Evolutionary conservation across 1,140 invertebrate species (phyloP).

Genomic region (Ooceraea biroi): DNA sequence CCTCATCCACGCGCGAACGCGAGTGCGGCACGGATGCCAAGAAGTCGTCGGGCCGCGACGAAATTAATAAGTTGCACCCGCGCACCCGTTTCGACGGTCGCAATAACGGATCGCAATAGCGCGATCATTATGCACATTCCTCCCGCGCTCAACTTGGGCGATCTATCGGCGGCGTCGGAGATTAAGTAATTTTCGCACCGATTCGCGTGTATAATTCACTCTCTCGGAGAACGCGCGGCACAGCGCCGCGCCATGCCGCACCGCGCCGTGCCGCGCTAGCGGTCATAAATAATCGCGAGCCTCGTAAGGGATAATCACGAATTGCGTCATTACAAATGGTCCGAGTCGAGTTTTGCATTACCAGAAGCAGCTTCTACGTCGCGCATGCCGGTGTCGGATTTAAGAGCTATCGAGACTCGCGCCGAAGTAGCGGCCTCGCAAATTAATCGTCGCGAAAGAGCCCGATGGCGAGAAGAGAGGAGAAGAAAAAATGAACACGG

Average conservation of each 20-base stretch:
- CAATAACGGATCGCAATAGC: constrained; percentile 9
- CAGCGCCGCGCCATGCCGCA: background rate
- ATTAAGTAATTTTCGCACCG: constrained; percentile 60
- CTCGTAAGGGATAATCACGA: constrained; percentile 70
- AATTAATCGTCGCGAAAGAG: constrained; percentile 65
- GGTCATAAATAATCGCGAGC: constrained; percentile 68
- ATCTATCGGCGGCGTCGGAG: constrained; percentile 28
- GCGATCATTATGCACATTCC: constrained; percentile 21
- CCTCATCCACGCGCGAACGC: background rate
- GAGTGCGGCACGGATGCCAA: background rate
- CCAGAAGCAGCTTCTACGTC: constrained; percentile 63
- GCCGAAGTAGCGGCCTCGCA: constrained; percentile 25
- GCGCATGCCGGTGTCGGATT: constrained; percentile 52
- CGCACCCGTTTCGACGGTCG: background rate
- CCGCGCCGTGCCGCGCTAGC: constrained; percentile 13
- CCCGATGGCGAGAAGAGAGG: background rate
- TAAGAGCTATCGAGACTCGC: constrained; percentile 62
- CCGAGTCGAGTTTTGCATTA: constrained; percentile 56
- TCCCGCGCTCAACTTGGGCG: constrained; percentile 3
- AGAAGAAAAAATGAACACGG: background rate
- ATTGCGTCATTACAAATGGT: constrained; percentile 67
- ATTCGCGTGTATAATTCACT: constrained; percentile 35
- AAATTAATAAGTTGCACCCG: constrained; percentile 35
- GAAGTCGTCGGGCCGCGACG: constrained; percentile 4
- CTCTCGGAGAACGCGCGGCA: constrained; percentile 28